phyloP scores from a whole-genome alignment of 1,140 invertebrate species.

The Drosophila simulans region DNA sequence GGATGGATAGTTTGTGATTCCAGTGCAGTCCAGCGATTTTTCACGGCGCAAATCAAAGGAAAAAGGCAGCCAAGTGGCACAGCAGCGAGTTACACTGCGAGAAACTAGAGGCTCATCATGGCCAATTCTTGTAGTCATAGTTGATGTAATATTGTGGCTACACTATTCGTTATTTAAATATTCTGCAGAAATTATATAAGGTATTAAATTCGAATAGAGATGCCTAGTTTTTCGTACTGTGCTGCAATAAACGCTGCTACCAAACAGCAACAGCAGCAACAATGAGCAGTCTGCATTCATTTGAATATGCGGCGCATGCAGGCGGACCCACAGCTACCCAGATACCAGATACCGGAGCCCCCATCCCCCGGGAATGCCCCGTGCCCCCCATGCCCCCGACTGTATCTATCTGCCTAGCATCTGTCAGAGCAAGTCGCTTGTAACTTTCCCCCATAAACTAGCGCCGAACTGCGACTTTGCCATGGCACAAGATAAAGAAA shows the following conservation, averaged over 20 bases:
- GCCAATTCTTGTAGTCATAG: no score
- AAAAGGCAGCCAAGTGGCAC: constrained; percentile 70
- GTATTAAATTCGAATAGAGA: no score
- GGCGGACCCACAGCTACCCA: constrained; percentile 43
- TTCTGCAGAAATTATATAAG: no score
- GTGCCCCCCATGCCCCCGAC: constrained; percentile 1
- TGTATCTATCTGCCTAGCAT: constrained; percentile 69
- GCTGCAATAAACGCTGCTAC: constrained; percentile 14
- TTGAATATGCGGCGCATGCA: constrained; percentile 74
- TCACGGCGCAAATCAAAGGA: constrained; percentile 74
- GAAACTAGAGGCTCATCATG: no score
- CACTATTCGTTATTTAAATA: no score
- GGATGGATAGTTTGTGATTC: constrained; percentile 40
- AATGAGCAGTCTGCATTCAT: constrained; percentile 66
- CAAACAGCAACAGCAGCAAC: constrained; percentile 20
- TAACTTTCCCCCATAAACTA: constrained; percentile 80
- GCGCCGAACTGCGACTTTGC: constrained; percentile 44
- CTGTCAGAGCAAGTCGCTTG: constrained; percentile 69
- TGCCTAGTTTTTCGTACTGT: not conserved
- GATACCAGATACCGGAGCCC: not conserved
- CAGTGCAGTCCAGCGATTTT: constrained; percentile 53
- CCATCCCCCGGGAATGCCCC: not conserved
- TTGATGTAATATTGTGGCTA: no score
- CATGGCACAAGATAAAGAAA: constrained; percentile 55
- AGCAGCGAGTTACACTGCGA: constrained; percentile 11